These are phyloP conservation scores for Poecilia velifera DNA, from an alignment of 2,797 vertebrate genomes.

Conservation along the genomic window DNA sequence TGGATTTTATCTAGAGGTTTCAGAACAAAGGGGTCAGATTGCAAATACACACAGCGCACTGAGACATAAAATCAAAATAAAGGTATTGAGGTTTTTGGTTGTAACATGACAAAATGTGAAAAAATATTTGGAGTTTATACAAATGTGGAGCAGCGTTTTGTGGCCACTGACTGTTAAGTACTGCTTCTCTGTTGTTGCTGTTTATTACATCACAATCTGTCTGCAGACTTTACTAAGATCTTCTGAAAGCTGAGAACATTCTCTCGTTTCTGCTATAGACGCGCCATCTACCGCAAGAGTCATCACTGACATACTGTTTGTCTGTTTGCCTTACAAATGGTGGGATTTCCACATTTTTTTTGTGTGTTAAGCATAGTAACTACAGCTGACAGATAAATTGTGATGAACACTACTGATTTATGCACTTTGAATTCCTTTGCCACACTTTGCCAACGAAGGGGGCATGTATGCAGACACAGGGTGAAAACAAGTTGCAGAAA, in stretches of 20 bases:
- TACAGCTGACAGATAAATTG: conserved; percentile 44
- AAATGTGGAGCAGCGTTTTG: background rate
- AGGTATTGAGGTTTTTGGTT: background rate
- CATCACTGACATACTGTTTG: conserved; percentile 46
- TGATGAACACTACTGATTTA: conserved; percentile 74
- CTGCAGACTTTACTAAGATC: background rate
- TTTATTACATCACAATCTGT: background rate
- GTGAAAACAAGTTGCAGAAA: conserved; percentile 21
- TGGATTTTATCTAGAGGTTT: background rate
- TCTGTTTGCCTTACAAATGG: conserved; percentile 62
- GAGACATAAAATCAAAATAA: background rate
- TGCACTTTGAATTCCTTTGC: conserved; percentile 75
- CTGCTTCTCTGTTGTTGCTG: conserved; percentile 24
- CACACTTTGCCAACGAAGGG: conserved; percentile 31
- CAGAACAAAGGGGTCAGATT: background rate
- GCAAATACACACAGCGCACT: background rate
- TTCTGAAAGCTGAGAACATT: background rate
- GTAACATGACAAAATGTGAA: background rate
- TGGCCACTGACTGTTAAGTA: conserved; percentile 22
- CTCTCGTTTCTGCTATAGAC: conserved; percentile 23
- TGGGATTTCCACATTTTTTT: conserved; percentile 60
- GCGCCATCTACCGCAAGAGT: conserved; percentile 49
- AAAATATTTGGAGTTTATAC: background rate
- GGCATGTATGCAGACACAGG: conserved; percentile 24
- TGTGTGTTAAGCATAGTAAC: conserved; percentile 29